Base-by-base conservation (phyloP, 2,888 invertebrate species). In the Heliconius aoede region DNA sequence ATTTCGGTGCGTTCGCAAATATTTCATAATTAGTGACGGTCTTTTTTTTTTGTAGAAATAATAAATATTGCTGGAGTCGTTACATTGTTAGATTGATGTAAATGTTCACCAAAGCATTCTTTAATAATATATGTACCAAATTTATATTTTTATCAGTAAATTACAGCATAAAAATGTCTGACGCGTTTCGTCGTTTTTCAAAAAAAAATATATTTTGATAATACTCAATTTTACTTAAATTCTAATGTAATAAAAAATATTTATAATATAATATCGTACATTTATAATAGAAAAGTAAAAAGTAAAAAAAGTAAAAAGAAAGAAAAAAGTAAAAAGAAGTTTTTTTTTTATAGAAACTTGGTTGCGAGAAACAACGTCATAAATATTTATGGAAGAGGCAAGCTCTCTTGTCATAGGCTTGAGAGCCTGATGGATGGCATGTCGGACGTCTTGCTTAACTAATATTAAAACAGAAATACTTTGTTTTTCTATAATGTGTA, bases 371-470 rank as follows among this genome's bases (percentile, higher is more conserved):
- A 89, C 89, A 89, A 84, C 80, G 85, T 83, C 86, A 90, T 92
- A 91, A 92, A 93, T 93, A 92, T 92, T 91, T 91, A 93, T 92
- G 87, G 91, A 86, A 82, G 84, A 86, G 88, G 89, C 90, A 91
- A 91, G 91, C 91, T 91, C 90, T 89, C 90, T 91, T 91, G 92
- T 92, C 91, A 89, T 90, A 90, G 90, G 86, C 88, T 87, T 86
- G 88, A 87, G 88, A 89, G 87, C 87, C 87, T 93, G 93, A 93
- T 92, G 90, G 92, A 93, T 93, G 88, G 90, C 84, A 83, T 83
- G 86, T 85, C 86, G 86, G 86, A 86, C 86, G 85, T 83, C 86
- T 85, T 84, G 76, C 84, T 82, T 82, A 83, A 77, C 84, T 82
- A 81, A 80, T 80, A 81, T 79, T 81, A 79, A 81, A 72, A 78